Evolutionary conservation across 2,888 invertebrate species (phyloP), one percentile per base, ranked within the genome.

Genomic region (Xestia ashworthii): DNA sequence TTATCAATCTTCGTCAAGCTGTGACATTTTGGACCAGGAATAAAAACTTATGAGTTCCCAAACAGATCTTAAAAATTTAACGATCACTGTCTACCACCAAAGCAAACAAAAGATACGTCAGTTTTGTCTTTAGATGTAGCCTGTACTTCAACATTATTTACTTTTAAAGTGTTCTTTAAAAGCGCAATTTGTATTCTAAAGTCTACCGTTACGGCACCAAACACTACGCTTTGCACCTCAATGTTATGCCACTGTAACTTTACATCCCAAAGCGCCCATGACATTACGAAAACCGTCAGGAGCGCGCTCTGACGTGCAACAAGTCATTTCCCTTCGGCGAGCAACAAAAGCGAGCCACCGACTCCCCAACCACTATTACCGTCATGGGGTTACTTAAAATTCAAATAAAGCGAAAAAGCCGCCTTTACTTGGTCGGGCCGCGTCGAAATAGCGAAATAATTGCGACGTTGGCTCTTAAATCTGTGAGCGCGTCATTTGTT

Each of bases 381-480:
- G 79, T 89, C 88, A 86, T 81, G 84, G 83, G 86, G 89, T 91
- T 89, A 90, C 91, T 92, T 92, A 92, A 93, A 92, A 91, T 92
- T 92, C 91, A 92, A 93, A 93, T 93, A 94, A 94, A 94, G 92
- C 91, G 89, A 92, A 92, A 92, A 93, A 89, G 92, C 93, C 93
- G 93, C 92, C 91, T 91, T 90, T 87, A 82, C 88, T 86, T 88
- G 83, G 88, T 78, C 87, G 88, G 83, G 90, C 89, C 90, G 91
- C 93, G 92, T 93, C 91, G 93, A 93, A 94, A 94, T 93, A 94
- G 95, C 91, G 91, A 95, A 95, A 95, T 95, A 95, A 95, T 95
- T 95, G 95, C 95, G 91, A 91, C 92, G 91, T 86, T 84, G 80
- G 90, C 89, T 91, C 91, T 94, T 95, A 95, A 95, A 95, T 95